Percentiles rank a stretch among this genome's conserved stretches.
phyloP scores from a whole-genome alignment of 2,888 invertebrate species.

The Portevinia maculata region DNA sequence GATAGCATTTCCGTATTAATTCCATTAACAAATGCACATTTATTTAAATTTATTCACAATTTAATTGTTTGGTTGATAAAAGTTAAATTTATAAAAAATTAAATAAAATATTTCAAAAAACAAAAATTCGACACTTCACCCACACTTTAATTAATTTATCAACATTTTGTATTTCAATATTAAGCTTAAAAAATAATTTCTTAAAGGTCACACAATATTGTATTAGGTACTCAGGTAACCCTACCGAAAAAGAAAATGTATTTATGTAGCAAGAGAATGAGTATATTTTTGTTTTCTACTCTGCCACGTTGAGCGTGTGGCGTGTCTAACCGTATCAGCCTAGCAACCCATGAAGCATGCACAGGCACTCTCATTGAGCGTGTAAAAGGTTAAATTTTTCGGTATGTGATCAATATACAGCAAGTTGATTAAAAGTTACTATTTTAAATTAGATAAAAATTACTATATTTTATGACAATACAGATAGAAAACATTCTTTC shows the following conservation, averaged over 20 bases:
- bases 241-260: neutral
- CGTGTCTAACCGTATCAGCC: neutral
- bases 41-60: no score
- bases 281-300: neutral
- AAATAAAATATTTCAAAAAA: no score
- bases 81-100: no score
- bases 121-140: no score
- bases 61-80: no score
- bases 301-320: constrained; percentile 1
- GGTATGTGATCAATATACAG: no score
- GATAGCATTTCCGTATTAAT: no score
- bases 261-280: neutral
- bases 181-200: neutral
- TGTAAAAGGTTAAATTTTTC: neutral
- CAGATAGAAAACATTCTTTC: neutral
- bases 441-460: no score
- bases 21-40: no score
- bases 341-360: neutral
- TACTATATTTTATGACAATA: no score
- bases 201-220: neutral
- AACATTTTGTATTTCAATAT: neutral
- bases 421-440: no score
- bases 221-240: neutral
- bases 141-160: no score
- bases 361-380: neutral